Evolutionary conservation across 92 coral and sea anemone species (phyloP).

Genomic region (Isaurus tuberculatus): DNA sequence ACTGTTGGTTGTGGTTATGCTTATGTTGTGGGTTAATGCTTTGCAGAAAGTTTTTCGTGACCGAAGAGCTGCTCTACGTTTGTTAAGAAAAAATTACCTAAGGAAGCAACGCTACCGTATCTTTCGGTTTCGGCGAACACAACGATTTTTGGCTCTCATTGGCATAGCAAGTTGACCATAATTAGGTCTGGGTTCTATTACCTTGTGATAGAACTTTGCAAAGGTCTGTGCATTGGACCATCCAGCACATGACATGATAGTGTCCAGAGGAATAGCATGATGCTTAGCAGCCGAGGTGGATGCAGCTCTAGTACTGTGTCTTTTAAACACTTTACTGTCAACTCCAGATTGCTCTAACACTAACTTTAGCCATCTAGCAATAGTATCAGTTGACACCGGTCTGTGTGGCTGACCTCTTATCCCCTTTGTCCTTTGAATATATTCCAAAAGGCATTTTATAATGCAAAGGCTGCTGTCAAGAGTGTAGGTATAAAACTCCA

Average conservation of each 20-base stretch:
- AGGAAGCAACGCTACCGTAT: background rate
- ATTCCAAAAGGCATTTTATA: conserved; percentile 29
- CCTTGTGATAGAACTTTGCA: conserved; percentile 58
- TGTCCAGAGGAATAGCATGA: conserved; percentile 52
- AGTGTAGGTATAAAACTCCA: background rate
- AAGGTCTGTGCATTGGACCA: conserved; percentile 58
- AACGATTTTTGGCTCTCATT: background rate
- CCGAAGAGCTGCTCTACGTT: background rate
- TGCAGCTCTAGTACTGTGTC: conserved; percentile 71
- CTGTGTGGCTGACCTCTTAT: conserved; percentile 37
- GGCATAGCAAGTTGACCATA: conserved; percentile 1
- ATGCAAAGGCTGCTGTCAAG: conserved; percentile 23
- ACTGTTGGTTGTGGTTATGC: no score
- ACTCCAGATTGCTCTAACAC: conserved; percentile 54
- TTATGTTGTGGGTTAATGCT: no score
- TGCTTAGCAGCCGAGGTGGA: conserved; percentile 55
- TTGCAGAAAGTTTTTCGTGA: no score
- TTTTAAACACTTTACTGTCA: conserved; percentile 55
- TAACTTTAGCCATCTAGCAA: conserved; percentile 54
- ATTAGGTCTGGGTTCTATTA: conserved; percentile 10
- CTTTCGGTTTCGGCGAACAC: background rate
- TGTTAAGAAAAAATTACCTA: background rate
- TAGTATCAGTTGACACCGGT: conserved; percentile 64
- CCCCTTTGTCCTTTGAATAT: conserved; percentile 39
- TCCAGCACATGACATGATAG: conserved; percentile 55